These are phyloP conservation scores for Solen grandis DNA, from an alignment of 1,140 invertebrate genomes.

Conservation along the genomic window DNA sequence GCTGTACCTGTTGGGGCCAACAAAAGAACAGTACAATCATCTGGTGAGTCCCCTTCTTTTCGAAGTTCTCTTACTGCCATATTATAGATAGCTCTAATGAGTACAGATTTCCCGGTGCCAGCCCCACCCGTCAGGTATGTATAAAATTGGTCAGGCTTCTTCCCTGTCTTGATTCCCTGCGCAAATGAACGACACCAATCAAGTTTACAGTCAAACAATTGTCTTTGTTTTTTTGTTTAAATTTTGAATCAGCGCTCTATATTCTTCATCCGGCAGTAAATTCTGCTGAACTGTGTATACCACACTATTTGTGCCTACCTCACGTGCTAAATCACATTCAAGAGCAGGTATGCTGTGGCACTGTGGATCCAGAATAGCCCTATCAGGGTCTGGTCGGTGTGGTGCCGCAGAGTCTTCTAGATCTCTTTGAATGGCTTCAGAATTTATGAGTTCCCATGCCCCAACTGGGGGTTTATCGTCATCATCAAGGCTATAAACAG, in stretches of 20 bases:
- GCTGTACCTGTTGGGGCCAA: conserved; percentile 12
- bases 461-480: conserved; percentile 1
- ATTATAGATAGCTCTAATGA: conserved; percentile 21
- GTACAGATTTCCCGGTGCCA: conserved; percentile 8
- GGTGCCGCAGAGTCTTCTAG: neutral
- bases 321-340: neutral
- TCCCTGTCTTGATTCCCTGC: neutral
- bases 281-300: neutral
- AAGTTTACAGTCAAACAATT: conserved; percentile 13
- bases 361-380: neutral
- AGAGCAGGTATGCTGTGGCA: neutral
- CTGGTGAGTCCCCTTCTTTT: conserved; percentile 1
- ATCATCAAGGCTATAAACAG: neutral
- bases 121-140: conserved; percentile 7
- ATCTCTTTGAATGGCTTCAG: conserved; percentile 2
- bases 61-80: conserved; percentile 15
- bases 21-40: conserved; percentile 15
- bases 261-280: neutral
- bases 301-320: neutral
- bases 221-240: neutral
- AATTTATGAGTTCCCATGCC: conserved; percentile 1
- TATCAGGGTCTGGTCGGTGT: neutral
- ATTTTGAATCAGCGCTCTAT: neutral
- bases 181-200: neutral
- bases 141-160: conserved; percentile 5